phyloP scores from a whole-genome alignment of 2,797 vertebrate genomes.

The Sorex maritimensis region DNA sequence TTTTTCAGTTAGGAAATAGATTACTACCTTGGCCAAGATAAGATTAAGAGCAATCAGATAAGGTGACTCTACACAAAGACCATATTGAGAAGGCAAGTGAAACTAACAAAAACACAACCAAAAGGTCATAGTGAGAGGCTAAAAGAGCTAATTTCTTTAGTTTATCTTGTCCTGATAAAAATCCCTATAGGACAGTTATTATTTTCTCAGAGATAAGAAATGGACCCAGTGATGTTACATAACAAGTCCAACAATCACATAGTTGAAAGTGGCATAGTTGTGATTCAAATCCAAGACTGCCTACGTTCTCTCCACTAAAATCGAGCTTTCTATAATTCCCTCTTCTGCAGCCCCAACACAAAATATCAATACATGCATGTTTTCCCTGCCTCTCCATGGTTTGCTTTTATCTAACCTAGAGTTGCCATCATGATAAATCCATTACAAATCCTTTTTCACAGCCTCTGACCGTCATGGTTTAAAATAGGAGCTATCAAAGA shows the following conservation, averaged over 20 bases:
- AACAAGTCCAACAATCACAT: background rate
- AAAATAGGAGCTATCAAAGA: background rate
- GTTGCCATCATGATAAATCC: slow-evolving; percentile 21
- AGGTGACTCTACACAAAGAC: background rate
- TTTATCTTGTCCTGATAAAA: background rate
- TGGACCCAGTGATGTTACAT: background rate
- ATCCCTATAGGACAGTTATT: background rate
- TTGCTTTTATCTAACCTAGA: background rate
- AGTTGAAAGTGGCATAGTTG: background rate
- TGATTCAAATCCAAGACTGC: background rate
- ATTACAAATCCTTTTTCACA: background rate
- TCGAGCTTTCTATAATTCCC: background rate
- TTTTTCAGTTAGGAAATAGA: background rate
- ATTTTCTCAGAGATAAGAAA: slow-evolving; percentile 17
- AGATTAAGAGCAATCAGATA: background rate
- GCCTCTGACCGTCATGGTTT: background rate
- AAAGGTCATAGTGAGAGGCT: background rate
- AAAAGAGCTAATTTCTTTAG: background rate
- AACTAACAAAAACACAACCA: background rate
- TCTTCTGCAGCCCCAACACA: background rate
- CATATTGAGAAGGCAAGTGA: background rate
- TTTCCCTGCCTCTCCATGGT: background rate
- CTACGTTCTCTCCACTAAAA: background rate
- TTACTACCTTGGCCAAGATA: background rate
- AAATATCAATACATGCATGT: background rate